A percentile compares a stretch with the other conserved stretches of the same genome.
These are phyloP conservation scores for Platichthys flesus DNA, from an alignment of 2,113 vertebrate genomes.

Conservation along the genomic window DNA sequence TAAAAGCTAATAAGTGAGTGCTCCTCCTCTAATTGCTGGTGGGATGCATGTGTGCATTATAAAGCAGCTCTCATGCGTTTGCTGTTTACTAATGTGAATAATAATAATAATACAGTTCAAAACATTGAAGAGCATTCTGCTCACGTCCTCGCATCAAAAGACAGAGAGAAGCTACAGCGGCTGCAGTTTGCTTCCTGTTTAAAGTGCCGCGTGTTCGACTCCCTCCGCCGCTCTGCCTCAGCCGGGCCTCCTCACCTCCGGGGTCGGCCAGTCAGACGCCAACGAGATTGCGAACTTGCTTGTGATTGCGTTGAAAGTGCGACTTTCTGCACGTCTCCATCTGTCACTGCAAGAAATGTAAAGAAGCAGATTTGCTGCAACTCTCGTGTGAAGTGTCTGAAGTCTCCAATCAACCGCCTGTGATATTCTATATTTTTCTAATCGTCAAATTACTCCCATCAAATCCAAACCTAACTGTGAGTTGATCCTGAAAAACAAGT, in stretches of 20 bases:
- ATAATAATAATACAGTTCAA: neutral
- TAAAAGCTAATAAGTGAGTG: conserved; percentile 18
- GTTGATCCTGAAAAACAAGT: neutral
- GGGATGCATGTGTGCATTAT: neutral
- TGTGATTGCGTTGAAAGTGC: conserved; percentile 9
- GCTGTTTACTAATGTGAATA: conserved; percentile 4
- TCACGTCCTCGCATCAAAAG: neutral
- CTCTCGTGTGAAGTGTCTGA: too few species aligned
- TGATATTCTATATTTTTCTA: neutral
- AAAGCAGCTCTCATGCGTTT: neutral
- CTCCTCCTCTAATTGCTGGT: conserved; percentile 2
- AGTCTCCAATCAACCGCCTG: neutral
- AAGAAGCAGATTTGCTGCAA: too few species aligned
- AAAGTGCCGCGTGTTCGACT: conserved; percentile 9
- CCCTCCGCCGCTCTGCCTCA: conserved; percentile 12
- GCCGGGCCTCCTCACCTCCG: conserved; percentile 26
- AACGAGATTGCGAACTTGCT: conserved; percentile 1
- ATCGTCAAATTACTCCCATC: neutral
- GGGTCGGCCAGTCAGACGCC: neutral
- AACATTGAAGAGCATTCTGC: neutral
- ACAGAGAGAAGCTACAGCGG: neutral
- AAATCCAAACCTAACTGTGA: neutral
- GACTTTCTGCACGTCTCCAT: neutral
- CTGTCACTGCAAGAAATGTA: neutral
- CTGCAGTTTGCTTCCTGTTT: conserved; percentile 37